Conservation (phyloP, 1,140 invertebrate species). For the Polypedilum pembai region DNA sequence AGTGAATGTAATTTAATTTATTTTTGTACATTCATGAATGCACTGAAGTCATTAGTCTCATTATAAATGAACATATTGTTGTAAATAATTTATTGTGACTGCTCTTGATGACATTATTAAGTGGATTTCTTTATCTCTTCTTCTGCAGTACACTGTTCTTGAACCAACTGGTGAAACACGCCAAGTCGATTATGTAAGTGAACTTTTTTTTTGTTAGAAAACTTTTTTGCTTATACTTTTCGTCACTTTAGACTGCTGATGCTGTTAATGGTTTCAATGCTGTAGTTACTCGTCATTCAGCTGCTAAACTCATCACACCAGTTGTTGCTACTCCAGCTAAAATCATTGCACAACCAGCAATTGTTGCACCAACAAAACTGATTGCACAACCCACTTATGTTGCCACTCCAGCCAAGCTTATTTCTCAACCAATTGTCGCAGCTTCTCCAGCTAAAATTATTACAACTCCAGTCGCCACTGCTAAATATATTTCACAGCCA, state of each 20-base stretch:
- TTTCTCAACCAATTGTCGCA: neutral
- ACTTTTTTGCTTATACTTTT: neutral
- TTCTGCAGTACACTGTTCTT: conserved; percentile 53
- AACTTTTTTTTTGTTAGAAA: neutral
- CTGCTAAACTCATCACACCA: neutral
- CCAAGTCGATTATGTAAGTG: conserved; percentile 47
- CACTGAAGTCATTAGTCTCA: too few relatives aligned
- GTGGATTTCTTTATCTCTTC: neutral
- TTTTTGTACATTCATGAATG: too few relatives aligned
- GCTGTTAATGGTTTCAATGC: conserved; percentile 55
- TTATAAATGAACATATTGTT: too few relatives aligned
- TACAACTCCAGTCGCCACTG: too few relatives aligned
- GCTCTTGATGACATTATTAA: too few relatives aligned
- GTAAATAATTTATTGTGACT: too few relatives aligned
- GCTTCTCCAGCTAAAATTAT: neutral
- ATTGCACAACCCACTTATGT: neutral
- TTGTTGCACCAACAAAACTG: neutral
- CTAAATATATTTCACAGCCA: too few relatives aligned
- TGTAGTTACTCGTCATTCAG: conserved; percentile 39
- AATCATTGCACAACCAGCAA: neutral
- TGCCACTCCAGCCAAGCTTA: neutral
- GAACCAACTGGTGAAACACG: conserved; percentile 58
- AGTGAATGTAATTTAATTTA: neutral
- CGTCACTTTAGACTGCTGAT: conserved; percentile 47
- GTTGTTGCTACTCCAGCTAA: neutral